A percentile compares a stretch with the other conserved stretches of the same genome.
Conservation (phyloP, 1,140 invertebrate species). For the Heliconius congener region DNA sequence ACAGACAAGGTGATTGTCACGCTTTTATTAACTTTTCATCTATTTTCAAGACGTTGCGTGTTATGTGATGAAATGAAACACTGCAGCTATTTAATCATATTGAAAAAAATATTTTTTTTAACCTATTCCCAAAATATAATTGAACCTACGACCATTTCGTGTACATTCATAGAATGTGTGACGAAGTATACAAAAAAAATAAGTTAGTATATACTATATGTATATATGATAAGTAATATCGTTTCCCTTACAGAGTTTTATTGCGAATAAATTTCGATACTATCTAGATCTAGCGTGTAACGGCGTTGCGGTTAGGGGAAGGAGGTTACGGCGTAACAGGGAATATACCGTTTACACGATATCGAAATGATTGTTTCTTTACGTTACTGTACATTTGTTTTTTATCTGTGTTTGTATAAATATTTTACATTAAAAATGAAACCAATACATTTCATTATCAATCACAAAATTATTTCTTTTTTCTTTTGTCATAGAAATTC, state of each 20-base stretch:
- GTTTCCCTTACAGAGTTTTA: neutral
- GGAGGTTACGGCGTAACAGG: neutral
- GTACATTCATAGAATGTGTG: neutral
- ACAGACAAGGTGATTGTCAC: no score
- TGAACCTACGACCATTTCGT: neutral
- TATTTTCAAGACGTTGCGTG: no score
- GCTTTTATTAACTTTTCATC: no score
- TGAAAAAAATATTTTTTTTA: no score
- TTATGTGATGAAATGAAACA: no score
- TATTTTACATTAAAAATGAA: no score
- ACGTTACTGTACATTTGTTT: neutral
- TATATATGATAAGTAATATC: neutral
- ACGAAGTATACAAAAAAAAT: neutral
- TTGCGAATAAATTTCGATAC: neutral
- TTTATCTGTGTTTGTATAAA: neutral
- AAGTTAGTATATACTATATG: neutral
- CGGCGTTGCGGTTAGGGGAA: conserved; percentile 14
- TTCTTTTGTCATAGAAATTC: no score
- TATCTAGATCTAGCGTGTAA: neutral
- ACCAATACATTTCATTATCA: no score
- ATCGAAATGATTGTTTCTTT: neutral
- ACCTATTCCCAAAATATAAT: no score
- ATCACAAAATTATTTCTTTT: no score
- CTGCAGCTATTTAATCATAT: no score
- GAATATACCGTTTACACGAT: conserved; percentile 10